Conservation (phyloP, 2,797 vertebrate genomes). For the Anniella stebbinsi region DNA sequence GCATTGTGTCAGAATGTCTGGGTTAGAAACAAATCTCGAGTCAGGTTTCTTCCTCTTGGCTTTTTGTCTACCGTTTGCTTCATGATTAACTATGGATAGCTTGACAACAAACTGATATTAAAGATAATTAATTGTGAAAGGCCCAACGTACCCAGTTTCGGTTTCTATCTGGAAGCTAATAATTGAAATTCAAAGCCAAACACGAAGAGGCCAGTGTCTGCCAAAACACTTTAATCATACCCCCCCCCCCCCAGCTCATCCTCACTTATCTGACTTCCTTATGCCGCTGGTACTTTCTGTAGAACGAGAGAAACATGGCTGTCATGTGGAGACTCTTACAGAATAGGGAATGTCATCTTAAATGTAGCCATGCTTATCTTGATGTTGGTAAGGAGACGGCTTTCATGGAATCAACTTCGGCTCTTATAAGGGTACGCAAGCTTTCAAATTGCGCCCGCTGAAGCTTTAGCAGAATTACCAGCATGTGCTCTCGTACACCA, state of each 20-base stretch:
- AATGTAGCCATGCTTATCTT: neutral
- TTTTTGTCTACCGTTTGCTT: conserved; percentile 68
- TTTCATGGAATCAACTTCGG: neutral
- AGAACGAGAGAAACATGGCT: conserved; percentile 30
- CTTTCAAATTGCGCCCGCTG: neutral
- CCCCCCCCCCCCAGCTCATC: neutral
- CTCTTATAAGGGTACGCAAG: neutral
- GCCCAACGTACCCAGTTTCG: neutral
- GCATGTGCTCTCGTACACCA: neutral
- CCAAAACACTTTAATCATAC: conserved; percentile 45
- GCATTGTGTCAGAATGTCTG: conserved; percentile 66
- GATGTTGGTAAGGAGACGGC: neutral
- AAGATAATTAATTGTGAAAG: conserved; percentile 65
- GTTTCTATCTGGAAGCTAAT: conserved; percentile 44
- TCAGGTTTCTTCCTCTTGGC: conserved; percentile 71
- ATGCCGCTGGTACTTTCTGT: neutral
- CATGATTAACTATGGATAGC: conserved; percentile 66
- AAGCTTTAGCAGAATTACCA: neutral
- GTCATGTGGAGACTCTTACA: neutral
- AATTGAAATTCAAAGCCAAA: conserved; percentile 50
- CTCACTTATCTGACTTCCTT: conserved; percentile 30
- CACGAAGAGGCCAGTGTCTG: conserved; percentile 33
- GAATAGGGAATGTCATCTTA: conserved; percentile 10
- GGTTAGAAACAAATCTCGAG: conserved; percentile 60
- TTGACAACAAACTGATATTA: conserved; percentile 65